Conservation (phyloP, 2,888 invertebrate species). For the Lycophotia porphyrea region DNA sequence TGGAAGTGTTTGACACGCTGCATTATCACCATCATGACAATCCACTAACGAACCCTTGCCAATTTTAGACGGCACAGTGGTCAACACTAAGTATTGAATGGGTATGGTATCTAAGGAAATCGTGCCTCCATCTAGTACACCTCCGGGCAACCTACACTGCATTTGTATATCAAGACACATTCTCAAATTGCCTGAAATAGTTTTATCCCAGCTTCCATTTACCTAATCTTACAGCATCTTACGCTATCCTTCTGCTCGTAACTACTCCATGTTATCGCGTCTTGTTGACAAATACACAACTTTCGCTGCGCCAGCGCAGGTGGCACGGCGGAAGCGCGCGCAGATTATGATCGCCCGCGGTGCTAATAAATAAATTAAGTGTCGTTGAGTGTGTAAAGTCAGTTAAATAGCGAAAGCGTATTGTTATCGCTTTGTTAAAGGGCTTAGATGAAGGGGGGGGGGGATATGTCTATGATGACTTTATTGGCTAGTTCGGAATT, state of each 20-base stretch:
- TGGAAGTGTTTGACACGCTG: background rate
- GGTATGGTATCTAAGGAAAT: background rate
- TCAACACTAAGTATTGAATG: background rate
- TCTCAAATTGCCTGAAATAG: background rate
- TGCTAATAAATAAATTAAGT: conserved; percentile 73
- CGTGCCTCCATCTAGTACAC: too few relatives aligned
- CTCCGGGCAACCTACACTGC: background rate
- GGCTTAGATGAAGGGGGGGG: conserved; percentile 6
- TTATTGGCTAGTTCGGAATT: conserved; percentile 2
- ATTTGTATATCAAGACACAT: background rate
- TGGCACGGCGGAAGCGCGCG: conserved; percentile 71
- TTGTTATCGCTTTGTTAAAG: conserved; percentile 47
- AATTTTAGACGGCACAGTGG: background rate
- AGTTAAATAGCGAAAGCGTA: conserved; percentile 58
- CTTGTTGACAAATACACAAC: conserved; percentile 84
- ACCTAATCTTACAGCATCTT: background rate
- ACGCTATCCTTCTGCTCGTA: conserved; percentile 33
- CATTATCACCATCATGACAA: background rate
- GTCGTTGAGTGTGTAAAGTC: conserved; percentile 66
- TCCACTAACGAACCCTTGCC: background rate
- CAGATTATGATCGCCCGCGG: conserved; percentile 73
- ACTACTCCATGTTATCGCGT: conserved; percentile 54
- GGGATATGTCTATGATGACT: background rate
- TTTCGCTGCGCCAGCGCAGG: conserved; percentile 83
- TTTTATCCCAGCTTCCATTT: background rate